Base-by-base conservation (phyloP, 2,888 invertebrate genomes). In the Melolontha melolontha region DNA sequence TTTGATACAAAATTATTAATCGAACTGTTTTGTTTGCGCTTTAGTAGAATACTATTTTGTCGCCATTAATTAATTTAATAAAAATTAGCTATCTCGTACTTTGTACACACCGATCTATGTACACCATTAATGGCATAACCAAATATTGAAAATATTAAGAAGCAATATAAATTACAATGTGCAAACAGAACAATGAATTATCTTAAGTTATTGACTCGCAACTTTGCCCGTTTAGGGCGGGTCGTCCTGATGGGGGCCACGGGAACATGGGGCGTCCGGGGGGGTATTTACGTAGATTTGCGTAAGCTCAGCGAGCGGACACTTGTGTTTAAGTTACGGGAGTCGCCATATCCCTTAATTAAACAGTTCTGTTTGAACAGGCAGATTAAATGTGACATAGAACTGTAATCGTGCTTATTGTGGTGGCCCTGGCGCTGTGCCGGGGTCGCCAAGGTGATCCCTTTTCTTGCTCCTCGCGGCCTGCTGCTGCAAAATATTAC, bases 381-480 rank as follows among this genome's bases (percentile, higher is more conserved):
- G 82, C 81, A 83, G 84, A 83, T 84, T 84, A 84, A 82, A 83
- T 83, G 83, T 83, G 83, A 83, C 83, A 82, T 78, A 80, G 82
- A 83, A 83, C 79, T 83, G 83, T 84, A 84, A 84, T 83, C 81
- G 82, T 78, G 83, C 83, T 83, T 83, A 84, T 84, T 83, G 84
- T 84, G 83, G 82, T 78, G 78, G 78, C 75, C 72, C 73, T 47
- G 55, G 57, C 57, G 17, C 54, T 57, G 47, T 49, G 54, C 66
- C 49, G 49, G 66, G 66, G 66, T 55, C 66, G 55, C 55, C 66
- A 54, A 66, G 66, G 66, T 54, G 66, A 66, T 66, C 44, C 54
- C 57, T 47, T 47, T 66, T 55, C 57, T 66, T 66, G 55, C 42
- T 16, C 41, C 27, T 6, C 51, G 51, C 51, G 51, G n/a, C 51